Evolutionary conservation across 2,113 vertebrate species (phyloP).

Genomic region (Callionymus lyra): DNA sequence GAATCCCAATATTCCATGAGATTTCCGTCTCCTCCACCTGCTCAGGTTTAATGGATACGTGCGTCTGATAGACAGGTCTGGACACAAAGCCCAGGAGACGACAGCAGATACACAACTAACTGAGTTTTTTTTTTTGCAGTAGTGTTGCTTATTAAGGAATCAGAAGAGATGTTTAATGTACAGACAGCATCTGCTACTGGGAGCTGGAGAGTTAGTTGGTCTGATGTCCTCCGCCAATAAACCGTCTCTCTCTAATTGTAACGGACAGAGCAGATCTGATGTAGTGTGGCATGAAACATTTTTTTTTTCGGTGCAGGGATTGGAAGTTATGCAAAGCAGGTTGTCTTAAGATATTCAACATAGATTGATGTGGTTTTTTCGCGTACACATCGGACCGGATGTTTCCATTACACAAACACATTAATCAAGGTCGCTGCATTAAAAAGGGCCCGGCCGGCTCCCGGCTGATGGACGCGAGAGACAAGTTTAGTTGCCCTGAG

Average conservation of each 20-base stretch:
- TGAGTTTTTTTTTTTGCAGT: slow-evolving; percentile 1
- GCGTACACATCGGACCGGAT: no score
- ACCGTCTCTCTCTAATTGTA: slow-evolving; percentile 4
- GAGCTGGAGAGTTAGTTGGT: not conserved
- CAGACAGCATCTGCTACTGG: slow-evolving; percentile 1
- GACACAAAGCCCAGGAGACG: not conserved
- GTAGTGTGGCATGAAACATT: no score
- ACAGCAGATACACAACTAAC: not conserved
- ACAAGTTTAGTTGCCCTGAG: no score
- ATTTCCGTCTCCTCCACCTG: slow-evolving; percentile 4
- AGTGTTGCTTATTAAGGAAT: slow-evolving; percentile 2
- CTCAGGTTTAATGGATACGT: slow-evolving; percentile 7
- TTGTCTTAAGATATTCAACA: no score
- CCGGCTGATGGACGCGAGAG: no score
- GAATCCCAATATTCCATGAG: slow-evolving; percentile 6
- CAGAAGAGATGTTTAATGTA: not conserved
- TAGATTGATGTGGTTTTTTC: no score
- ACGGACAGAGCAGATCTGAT: no score
- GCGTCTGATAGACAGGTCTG: slow-evolving; percentile 2
- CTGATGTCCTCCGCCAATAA: not conserved
- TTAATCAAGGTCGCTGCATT: no score
- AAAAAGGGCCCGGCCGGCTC: no score
- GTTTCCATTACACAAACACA: no score
- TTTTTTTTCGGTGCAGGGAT: no score
- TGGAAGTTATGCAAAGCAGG: no score